Percentiles rank a stretch among this genome's conserved stretches.
Evolutionary conservation across 64 coral and sea anemone genomes (phyloP).

Genomic region (Stichodactyla helianthus): DNA sequence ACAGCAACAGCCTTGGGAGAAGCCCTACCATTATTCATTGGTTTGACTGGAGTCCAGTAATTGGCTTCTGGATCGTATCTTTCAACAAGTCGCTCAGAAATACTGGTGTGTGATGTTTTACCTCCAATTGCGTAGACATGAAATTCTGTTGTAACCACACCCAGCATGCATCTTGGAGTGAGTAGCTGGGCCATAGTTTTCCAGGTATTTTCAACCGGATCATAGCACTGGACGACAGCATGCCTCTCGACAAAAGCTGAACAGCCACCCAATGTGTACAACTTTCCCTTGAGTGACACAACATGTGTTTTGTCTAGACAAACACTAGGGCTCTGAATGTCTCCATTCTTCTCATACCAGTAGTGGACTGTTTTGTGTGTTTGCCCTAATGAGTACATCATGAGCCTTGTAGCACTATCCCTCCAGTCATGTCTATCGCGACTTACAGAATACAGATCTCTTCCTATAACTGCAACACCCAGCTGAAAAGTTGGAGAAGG

Average conservation of each 20-base stretch:
- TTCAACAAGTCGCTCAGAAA: conserved; percentile 28
- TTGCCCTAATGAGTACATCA: conserved; percentile 8
- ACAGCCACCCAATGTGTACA: conserved; percentile 61
- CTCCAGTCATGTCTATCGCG: conserved; percentile 31
- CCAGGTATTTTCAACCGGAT: conserved; percentile 41
- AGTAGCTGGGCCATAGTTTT: conserved; percentile 7
- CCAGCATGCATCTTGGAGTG: conserved; percentile 24
- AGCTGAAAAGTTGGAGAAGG: not conserved
- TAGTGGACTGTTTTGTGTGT: conserved; percentile 6
- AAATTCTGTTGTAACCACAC: conserved; percentile 21
- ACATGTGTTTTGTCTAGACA: conserved; percentile 20
- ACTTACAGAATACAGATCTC: conserved; percentile 34
- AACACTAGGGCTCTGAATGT: not conserved
- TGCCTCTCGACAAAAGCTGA: not conserved
- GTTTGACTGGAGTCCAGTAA: conserved; percentile 42
- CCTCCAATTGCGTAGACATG: conserved; percentile 59
- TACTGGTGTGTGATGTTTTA: not conserved
- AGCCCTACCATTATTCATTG: conserved; percentile 18
- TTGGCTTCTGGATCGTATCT: conserved; percentile 45
- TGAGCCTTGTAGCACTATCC: not conserved
- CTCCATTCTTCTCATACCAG: not conserved
- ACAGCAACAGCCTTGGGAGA: conserved; percentile 24
- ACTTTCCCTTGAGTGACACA: conserved; percentile 19
- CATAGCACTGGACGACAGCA: conserved; percentile 41
- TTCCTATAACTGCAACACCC: conserved; percentile 25